Base-by-base conservation (phyloP, 2,113 vertebrate genomes). In the Pipra filicauda region DNA sequence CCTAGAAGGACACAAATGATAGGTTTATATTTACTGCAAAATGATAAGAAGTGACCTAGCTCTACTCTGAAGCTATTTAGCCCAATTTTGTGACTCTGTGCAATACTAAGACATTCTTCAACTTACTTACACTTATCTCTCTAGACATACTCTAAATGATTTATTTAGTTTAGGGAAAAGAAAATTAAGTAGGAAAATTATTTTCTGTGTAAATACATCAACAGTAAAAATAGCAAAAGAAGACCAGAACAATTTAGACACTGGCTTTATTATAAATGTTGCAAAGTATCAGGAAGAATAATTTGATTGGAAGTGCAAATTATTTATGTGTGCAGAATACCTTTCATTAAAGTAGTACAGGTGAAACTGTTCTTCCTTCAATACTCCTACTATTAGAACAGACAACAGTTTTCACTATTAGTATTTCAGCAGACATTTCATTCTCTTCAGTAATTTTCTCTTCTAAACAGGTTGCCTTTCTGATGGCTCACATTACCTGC, bases 11-110 rank as follows among this genome's bases (percentile, higher is more conserved):
- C 46, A 52, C 15, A 74, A 27, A 35, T 11, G 5, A 44, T 11
- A 54, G 13, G 8, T 41, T 64, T 89, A 37, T 9, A 31, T 66
- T 66, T 85, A 30, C 10, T 69, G 11, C 20, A 80, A 37, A 69
- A 1, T 46, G 17, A 46, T 0, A 2, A 55, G 12, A 7, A 55
- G 7, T 54, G 5, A 64, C 9, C 8, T 22, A 51, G 11, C 2
- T 69, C 8, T 39, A 69, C 62, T 46, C 35, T 70, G 37, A 80
- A 78, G 14, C 6, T 55, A 37, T 67, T 72, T 61, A 67, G 15
- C 39, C 19, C 35, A 43, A 12, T 16, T 57, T 8, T 35, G 33
- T 51, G 43, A 74, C 22, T 44, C 35, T 18, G 9, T 54, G 30
- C 13, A 62, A n/a, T 37, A 61, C 9, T 24, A 61, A 73, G 33